Evolutionary conservation across 1,140 invertebrate genomes (phyloP).

Genomic region (Thereuonema tuberculata): DNA sequence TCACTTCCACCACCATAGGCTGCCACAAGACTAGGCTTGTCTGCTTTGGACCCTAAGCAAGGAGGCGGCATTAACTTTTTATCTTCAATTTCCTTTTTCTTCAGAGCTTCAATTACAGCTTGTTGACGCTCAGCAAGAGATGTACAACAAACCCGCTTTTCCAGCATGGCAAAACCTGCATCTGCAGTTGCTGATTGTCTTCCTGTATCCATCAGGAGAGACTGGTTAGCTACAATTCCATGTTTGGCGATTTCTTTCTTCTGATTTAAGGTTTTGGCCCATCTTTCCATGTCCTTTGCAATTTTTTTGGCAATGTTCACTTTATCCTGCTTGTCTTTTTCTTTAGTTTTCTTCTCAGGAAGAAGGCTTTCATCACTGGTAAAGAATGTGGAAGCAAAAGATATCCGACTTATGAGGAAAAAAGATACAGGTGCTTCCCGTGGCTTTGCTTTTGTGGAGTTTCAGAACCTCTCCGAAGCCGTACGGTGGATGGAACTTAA

Average conservation of each 20-base stretch:
- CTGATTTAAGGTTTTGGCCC: conserved; percentile 94
- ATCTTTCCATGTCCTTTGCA: conserved; percentile 88
- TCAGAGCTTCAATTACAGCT: conserved; percentile 6
- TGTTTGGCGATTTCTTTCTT: conserved; percentile 76
- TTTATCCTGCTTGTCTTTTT: conserved; percentile 52
- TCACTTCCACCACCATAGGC: conserved; percentile 58
- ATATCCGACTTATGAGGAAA: conserved; percentile 68
- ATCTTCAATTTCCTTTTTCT: conserved; percentile 11
- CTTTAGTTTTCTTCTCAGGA: conserved; percentile 21
- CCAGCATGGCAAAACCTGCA: conserved; percentile 74
- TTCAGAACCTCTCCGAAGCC: conserved; percentile 74
- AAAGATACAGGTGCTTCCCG: conserved; percentile 75
- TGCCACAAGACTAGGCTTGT: conserved; percentile 42
- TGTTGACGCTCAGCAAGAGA: conserved; percentile 8
- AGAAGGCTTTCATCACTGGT: conserved; percentile 20
- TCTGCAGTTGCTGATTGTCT: conserved; percentile 55
- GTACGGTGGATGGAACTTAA: conserved; percentile 83
- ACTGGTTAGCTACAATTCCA: conserved; percentile 34
- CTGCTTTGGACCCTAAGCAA: not conserved
- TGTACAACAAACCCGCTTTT: conserved; percentile 39
- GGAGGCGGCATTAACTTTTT: conserved; percentile 5
- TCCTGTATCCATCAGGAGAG: not conserved
- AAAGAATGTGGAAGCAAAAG: conserved; percentile 53
- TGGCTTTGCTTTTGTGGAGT: conserved; percentile 92
- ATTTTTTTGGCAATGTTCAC: conserved; percentile 97